phyloP scores from a whole-genome alignment of 2,888 invertebrate genomes.

The Copidosoma aretas region DNA sequence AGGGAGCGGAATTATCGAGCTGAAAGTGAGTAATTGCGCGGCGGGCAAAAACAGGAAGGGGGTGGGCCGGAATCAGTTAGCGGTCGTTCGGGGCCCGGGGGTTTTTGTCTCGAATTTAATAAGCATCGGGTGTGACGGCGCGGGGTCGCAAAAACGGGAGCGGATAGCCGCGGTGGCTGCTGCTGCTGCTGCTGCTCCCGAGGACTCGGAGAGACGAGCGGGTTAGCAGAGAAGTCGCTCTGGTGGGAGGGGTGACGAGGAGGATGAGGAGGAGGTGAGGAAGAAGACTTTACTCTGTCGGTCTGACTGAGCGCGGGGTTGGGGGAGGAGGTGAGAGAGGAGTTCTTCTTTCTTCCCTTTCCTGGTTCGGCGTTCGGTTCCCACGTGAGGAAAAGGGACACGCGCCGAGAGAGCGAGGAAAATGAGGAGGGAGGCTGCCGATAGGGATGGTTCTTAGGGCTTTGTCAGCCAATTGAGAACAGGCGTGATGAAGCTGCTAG shows the following conservation, averaged over 20 bases:
- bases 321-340: too few relatives aligned
- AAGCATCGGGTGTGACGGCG: conserved; percentile 48
- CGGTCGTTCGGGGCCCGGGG: conserved; percentile 29
- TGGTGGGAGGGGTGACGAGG: conserved; percentile 15
- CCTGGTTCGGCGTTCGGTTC: conserved; percentile 31
- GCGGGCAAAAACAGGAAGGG: conserved; percentile 26
- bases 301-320: too few relatives aligned
- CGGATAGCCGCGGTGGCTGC: conserved; percentile 20
- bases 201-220: background rate
- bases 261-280: conserved; percentile 1
- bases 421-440: conserved; percentile 27
- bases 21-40: conserved; percentile 40
- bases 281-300: too few relatives aligned
- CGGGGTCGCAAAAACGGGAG: conserved; percentile 41
- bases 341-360: too few relatives aligned
- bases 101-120: conserved; percentile 46
- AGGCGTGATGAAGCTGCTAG: conserved; percentile 47
- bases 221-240: background rate
- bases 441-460: conserved; percentile 48
- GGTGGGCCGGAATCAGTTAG: conserved; percentile 46
- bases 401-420: conserved; percentile 16
- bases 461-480: conserved; percentile 55
- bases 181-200: too few relatives aligned
- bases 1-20: conserved; percentile 30
- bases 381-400: conserved; percentile 40